These are phyloP conservation scores for Kryptolebias ocellatus DNA, from an alignment of 2,797 vertebrate species.

Conservation along the genomic window DNA sequence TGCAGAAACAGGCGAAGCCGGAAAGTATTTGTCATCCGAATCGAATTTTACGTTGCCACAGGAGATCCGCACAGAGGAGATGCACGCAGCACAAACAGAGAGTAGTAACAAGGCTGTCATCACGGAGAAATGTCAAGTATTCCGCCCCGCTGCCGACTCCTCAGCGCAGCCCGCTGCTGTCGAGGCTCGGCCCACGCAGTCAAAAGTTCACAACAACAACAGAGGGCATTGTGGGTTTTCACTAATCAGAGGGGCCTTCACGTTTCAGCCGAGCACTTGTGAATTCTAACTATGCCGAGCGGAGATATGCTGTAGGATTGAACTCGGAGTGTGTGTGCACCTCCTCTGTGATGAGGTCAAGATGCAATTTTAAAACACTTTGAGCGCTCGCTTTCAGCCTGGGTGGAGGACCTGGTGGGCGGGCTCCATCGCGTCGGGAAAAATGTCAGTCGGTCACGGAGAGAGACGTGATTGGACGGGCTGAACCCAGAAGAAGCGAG, in stretches of 20 bases:
- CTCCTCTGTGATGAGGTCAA: constrained; percentile 64
- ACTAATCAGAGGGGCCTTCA: constrained; percentile 72
- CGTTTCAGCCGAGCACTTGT: constrained; percentile 60
- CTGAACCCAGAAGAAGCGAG: constrained; percentile 26
- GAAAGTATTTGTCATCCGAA: constrained; percentile 72
- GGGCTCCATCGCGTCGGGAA: constrained; percentile 38
- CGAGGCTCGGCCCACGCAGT: constrained; percentile 72
- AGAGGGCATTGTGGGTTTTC: constrained; percentile 76
- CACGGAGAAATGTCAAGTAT: constrained; percentile 81
- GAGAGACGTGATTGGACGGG: constrained; percentile 37
- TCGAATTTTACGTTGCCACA: constrained; percentile 62
- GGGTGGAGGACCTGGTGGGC: constrained; percentile 49
- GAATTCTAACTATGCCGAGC: constrained; percentile 77
- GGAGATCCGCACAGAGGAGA: constrained; percentile 57
- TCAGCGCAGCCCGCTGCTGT: constrained; percentile 63
- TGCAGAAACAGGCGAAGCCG: constrained; percentile 45
- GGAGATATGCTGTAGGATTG: constrained; percentile 74
- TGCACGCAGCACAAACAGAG: constrained; percentile 46
- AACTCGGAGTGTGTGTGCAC: constrained; percentile 53
- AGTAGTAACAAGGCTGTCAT: constrained; percentile 74
- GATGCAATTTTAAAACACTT: constrained; percentile 54
- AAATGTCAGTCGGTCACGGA: constrained; percentile 61
- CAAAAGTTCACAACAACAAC: constrained; percentile 82
- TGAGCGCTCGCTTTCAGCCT: constrained; percentile 40
- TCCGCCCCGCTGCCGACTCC: constrained; percentile 74